A percentile compares a stretch with the other conserved stretches of the same genome.
Conservation (phyloP, 2,797 vertebrate species). For the Epinephelus coioides region DNA sequence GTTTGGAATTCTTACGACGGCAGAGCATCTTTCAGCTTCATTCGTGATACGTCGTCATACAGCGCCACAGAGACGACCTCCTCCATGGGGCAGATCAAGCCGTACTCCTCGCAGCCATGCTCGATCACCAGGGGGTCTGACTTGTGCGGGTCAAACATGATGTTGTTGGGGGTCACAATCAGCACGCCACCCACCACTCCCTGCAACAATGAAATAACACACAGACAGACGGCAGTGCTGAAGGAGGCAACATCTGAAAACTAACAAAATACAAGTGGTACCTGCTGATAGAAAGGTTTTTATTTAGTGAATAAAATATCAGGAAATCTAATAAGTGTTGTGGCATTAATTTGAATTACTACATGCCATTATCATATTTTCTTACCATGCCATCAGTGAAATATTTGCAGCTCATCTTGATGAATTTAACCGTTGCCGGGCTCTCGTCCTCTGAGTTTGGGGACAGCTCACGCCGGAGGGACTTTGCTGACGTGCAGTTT, state of each 20-base stretch:
- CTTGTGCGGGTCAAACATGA: conserved; percentile 99
- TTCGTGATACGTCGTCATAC: conserved; percentile 97
- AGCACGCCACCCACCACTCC: conserved; percentile 98
- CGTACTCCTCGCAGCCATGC: conserved; percentile 98
- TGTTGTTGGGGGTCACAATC: conserved; percentile 99
- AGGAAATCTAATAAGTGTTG: too few species aligned
- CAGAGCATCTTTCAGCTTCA: conserved; percentile 97
- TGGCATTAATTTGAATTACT: too few species aligned
- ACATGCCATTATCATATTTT: background rate
- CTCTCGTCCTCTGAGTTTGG: conserved; percentile 97
- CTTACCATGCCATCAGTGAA: conserved; percentile 98
- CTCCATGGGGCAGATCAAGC: conserved; percentile 98
- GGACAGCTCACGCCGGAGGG: conserved; percentile 90
- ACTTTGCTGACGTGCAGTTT: conserved; percentile 86
- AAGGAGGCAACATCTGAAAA: background rate
- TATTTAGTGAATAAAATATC: background rate
- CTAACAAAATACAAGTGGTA: background rate
- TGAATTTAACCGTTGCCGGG: conserved; percentile 93
- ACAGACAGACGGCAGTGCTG: background rate
- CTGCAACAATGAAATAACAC: conserved; percentile 76
- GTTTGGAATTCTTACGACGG: conserved; percentile 92
- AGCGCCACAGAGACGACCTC: conserved; percentile 97
- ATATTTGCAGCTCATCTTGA: conserved; percentile 99
- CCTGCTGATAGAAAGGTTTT: background rate
- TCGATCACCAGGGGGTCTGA: conserved; percentile 98